phyloP scores from a whole-genome alignment of 1,140 invertebrate species.

The Magallana angulata region DNA sequence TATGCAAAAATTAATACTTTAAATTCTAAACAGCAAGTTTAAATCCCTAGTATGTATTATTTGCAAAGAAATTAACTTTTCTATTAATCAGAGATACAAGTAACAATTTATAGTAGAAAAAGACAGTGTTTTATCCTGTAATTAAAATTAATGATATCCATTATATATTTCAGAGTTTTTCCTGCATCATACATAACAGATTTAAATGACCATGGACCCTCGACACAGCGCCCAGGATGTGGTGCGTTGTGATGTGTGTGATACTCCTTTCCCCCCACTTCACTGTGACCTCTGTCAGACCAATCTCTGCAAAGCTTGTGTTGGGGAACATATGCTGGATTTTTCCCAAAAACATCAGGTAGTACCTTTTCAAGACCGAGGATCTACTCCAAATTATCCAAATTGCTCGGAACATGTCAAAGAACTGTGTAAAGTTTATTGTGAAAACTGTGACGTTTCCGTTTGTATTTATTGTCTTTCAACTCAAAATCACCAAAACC shows the following conservation, averaged over 20 bases:
- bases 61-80: too few relatives aligned
- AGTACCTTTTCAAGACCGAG: neutral
- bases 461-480: neutral
- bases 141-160: too few relatives aligned
- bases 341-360: neutral
- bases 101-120: too few relatives aligned
- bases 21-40: too few relatives aligned
- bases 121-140: too few relatives aligned
- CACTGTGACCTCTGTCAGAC: neutral
- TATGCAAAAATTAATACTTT: too few relatives aligned
- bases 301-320: neutral
- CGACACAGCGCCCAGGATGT: neutral
- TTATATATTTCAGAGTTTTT: too few relatives aligned
- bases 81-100: too few relatives aligned
- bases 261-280: neutral
- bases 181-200: too few relatives aligned
- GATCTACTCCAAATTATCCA: neutral
- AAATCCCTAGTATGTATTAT: too few relatives aligned
- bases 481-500: neutral
- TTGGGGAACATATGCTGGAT: neutral
- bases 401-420: neutral
- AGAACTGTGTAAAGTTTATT: neutral
- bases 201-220: neutral
- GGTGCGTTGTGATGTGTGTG: neutral
- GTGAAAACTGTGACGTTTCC: neutral